These are phyloP conservation scores for Trichosurus vulpecula DNA, from an alignment of 2,797 vertebrate genomes.

Conservation along the genomic window DNA sequence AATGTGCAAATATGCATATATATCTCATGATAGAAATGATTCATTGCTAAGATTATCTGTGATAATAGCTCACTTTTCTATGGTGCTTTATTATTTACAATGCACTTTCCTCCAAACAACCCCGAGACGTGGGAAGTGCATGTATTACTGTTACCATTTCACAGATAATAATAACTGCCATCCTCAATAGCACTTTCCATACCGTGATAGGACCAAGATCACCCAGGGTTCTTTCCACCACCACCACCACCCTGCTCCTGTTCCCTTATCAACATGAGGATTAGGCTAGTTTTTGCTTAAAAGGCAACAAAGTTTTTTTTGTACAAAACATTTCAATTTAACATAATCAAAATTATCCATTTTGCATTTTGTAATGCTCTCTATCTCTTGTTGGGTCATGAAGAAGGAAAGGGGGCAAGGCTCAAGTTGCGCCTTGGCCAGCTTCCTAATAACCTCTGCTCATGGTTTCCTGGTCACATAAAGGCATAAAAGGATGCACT, in stretches of 20 bases:
- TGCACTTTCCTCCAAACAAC: background rate
- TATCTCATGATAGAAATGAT: conserved; percentile 9
- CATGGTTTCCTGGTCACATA: background rate
- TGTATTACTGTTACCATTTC: background rate
- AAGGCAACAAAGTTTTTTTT: background rate
- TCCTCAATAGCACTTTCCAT: background rate
- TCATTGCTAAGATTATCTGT: background rate
- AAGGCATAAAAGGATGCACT: background rate
- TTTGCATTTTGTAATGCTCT: too few relatives aligned
- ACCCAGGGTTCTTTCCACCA: background rate
- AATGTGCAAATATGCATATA: background rate
- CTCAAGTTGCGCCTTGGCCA: background rate
- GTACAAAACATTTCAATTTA: too few relatives aligned
- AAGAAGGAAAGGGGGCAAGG: background rate
- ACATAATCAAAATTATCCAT: too few relatives aligned
- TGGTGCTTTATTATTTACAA: background rate
- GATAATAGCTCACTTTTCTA: background rate
- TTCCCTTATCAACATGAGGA: background rate
- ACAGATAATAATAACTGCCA: background rate
- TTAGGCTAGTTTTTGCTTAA: background rate
- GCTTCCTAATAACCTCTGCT: background rate
- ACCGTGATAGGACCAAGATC: background rate
- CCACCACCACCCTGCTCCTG: background rate
- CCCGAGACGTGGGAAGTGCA: background rate
- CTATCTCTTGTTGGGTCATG: too few relatives aligned